Evolutionary conservation across 2,113 vertebrate genomes (phyloP).

Genomic region (Nothoprocta pentlandii): DNA sequence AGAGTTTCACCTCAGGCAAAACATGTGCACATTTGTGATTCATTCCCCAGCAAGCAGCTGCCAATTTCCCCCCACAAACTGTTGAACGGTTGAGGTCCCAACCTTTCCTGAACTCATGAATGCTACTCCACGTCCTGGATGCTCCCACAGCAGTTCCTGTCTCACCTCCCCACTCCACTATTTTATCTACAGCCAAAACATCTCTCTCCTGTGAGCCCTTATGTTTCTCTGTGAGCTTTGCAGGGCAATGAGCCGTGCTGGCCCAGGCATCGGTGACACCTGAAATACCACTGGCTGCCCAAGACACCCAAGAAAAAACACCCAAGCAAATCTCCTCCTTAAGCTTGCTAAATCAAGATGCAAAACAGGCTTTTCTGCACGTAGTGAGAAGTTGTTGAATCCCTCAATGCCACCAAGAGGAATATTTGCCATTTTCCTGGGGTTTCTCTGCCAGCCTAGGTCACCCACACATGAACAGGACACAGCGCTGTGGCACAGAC

Average conservation of each 20-base stretch:
- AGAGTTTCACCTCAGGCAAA: slow-evolving; percentile 41
- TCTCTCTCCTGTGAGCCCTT: not conserved
- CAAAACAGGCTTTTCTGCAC: not conserved
- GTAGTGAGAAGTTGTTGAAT: not conserved
- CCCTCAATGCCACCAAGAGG: not conserved
- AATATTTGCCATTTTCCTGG: not conserved
- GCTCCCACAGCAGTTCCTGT: not conserved
- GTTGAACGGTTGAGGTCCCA: not conserved
- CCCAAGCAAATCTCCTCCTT: not conserved
- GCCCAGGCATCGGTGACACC: not conserved
- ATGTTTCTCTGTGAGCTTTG: not conserved
- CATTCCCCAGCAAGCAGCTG: not conserved
- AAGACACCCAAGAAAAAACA: not conserved
- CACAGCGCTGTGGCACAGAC: not conserved
- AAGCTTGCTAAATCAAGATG: not conserved
- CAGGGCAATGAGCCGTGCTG: not conserved
- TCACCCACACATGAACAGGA: too few relatives aligned
- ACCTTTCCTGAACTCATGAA: not conserved
- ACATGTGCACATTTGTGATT: slow-evolving; percentile 38
- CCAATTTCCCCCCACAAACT: slow-evolving; percentile 22
- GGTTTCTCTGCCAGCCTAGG: too few relatives aligned
- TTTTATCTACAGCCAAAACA: not conserved
- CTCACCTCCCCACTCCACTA: not conserved
- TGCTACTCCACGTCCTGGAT: not conserved
- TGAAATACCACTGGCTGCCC: not conserved